Evolutionary conservation across 2,888 invertebrate genomes (phyloP).

Genomic region (Drosophila algonquin): DNA sequence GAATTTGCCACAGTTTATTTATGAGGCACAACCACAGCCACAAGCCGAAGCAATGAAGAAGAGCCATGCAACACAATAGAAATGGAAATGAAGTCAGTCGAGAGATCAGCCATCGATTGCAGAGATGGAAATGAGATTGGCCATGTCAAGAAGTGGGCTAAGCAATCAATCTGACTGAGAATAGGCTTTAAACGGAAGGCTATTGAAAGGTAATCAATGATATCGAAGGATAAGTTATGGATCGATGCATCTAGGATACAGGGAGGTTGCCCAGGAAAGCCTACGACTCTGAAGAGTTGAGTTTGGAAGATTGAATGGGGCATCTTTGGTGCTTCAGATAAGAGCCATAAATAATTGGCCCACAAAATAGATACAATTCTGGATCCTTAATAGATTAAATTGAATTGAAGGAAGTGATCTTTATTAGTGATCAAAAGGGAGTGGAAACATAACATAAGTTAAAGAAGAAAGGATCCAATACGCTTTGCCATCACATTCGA

Average conservation of each 20-base stretch:
- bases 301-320: too few species aligned
- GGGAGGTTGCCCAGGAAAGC: not conserved
- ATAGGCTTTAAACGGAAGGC: not conserved
- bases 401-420: too few species aligned
- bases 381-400: too few species aligned
- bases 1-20: conserved; percentile 77
- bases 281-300: too few species aligned
- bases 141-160: conserved; percentile 1
- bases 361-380: too few species aligned
- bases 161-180: not conserved
- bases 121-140: conserved; percentile 10
- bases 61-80: conserved; percentile 34
- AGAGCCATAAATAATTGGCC: too few species aligned
- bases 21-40: conserved; percentile 41
- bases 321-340: too few species aligned
- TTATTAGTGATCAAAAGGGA: too few species aligned
- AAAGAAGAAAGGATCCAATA: too few species aligned
- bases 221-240: not conserved
- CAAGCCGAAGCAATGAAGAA: conserved; percentile 2
- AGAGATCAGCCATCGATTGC: conserved; percentile 22
- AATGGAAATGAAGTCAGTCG: conserved; percentile 58
- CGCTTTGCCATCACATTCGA: too few species aligned
- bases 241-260: not conserved
- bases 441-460: too few species aligned
- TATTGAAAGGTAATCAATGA: not conserved